These are phyloP conservation scores for Bombus fervidus DNA, from an alignment of 1,140 invertebrate species.

Conservation along the genomic window DNA sequence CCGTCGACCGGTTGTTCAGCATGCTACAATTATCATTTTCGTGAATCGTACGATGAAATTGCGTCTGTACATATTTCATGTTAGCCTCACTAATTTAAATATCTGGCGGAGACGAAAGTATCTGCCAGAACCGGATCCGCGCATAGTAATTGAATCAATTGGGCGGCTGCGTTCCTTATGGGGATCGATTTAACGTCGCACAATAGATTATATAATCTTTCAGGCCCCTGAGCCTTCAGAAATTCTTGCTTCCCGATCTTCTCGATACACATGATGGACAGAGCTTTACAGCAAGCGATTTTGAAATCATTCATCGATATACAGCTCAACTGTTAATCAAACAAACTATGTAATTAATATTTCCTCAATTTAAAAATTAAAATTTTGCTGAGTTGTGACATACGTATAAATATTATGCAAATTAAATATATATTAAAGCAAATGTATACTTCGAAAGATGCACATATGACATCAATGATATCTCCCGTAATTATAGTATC, in stretches of 20 bases:
- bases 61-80: neutral
- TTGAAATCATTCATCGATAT: slow-evolving; percentile 65
- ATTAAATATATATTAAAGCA: neutral
- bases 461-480: slow-evolving; percentile 62
- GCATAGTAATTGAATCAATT: slow-evolving; percentile 69
- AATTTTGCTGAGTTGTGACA: no score
- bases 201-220: slow-evolving; percentile 63
- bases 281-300: slow-evolving; percentile 66
- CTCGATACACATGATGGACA: slow-evolving; percentile 60
- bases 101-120: slow-evolving; percentile 68
- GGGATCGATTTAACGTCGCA: slow-evolving; percentile 58
- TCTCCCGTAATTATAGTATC: slow-evolving; percentile 44
- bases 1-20: slow-evolving; percentile 80
- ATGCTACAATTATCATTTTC: slow-evolving; percentile 74
- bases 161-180: slow-evolving; percentile 62
- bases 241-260: slow-evolving; percentile 52
- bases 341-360: neutral
- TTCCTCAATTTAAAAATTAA: neutral
- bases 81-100: slow-evolving; percentile 69
- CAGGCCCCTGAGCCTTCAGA: slow-evolving; percentile 48
- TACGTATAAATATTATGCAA: neutral
- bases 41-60: neutral
- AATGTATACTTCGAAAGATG: slow-evolving; percentile 66
- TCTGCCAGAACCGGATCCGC: slow-evolving; percentile 60
- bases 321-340: slow-evolving; percentile 50